Evolutionary conservation across 2,797 vertebrate genomes (phyloP).

Genomic region (Margarornis squamiger): DNA sequence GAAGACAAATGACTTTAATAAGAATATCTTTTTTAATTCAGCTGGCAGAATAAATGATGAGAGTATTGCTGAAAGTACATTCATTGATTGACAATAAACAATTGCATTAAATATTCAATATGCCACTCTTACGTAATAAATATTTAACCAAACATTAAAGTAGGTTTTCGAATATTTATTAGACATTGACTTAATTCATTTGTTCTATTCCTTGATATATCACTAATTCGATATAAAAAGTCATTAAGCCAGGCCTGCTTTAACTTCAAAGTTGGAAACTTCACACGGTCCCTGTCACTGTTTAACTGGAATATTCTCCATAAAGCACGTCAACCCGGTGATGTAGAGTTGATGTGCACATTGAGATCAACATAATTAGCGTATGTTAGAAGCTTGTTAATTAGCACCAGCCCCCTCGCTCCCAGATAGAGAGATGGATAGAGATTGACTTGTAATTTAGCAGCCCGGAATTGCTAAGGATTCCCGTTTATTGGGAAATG

Average conservation of each 20-base stretch:
- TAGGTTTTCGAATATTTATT: conserved; percentile 71
- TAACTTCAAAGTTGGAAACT: conserved; percentile 66
- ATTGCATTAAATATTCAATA: conserved; percentile 79
- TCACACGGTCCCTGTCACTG: neutral
- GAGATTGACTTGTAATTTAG: neutral
- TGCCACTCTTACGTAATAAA: conserved; percentile 75
- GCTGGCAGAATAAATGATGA: conserved; percentile 20
- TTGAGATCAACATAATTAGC: conserved; percentile 47
- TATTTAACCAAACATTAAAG: conserved; percentile 79
- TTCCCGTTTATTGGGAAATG: conserved; percentile 27
- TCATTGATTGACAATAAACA: conserved; percentile 81
- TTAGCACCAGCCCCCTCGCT: conserved; percentile 15
- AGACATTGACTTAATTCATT: conserved; percentile 71
- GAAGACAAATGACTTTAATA: conserved; percentile 62
- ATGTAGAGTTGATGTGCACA: conserved; percentile 49
- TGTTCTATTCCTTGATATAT: conserved; percentile 52
- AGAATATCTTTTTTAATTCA: conserved; percentile 42
- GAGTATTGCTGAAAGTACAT: conserved; percentile 1
- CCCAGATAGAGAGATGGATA: neutral
- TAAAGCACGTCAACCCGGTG: neutral
- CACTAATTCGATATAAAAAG: conserved; percentile 55
- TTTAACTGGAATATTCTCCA: conserved; percentile 1
- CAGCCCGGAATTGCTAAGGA: neutral
- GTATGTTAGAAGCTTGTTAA: conserved; percentile 54
- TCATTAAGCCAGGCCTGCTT: conserved; percentile 40